These are phyloP conservation scores for Tiliacea citrago DNA, from an alignment of 2,888 invertebrate genomes.

Conservation along the genomic window DNA sequence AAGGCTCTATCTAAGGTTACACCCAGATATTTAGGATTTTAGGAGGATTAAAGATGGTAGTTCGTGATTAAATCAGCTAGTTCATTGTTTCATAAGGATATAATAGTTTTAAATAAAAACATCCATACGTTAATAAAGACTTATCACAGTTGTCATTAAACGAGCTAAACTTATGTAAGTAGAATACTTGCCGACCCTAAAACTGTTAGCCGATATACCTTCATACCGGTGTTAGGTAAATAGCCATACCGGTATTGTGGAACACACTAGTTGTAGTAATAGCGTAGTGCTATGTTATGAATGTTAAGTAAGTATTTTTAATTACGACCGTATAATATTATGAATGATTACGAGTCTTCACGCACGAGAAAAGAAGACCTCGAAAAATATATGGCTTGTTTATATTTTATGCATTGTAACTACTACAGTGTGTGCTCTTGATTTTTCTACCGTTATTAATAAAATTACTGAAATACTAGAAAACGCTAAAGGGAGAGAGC, in stretches of 20 bases:
- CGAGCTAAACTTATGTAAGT: background rate
- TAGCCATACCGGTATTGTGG: constrained; percentile 24
- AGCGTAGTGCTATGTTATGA: constrained; percentile 47
- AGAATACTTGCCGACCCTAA: background rate
- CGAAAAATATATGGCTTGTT: constrained; percentile 15
- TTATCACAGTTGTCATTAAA: background rate
- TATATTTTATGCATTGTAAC: background rate
- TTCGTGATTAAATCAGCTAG: background rate
- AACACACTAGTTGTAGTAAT: constrained; percentile 30
- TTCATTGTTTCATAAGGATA: too few species aligned
- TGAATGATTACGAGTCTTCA: constrained; percentile 46
- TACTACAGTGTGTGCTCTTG: too few species aligned
- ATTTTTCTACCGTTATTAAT: too few species aligned
- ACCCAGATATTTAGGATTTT: too few species aligned
- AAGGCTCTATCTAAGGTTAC: too few species aligned
- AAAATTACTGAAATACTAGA: too few species aligned
- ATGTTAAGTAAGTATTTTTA: constrained; percentile 48
- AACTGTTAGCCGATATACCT: background rate
- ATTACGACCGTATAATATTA: constrained; percentile 35
- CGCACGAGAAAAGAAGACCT: constrained; percentile 47
- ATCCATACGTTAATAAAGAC: too few species aligned
- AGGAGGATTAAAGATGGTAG: too few species aligned
- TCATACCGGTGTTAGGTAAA: background rate
- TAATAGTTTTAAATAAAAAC: too few species aligned
- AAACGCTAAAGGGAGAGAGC: too few species aligned